Base-by-base conservation (phyloP, 2,113 vertebrate species). In the Amazona guildingii region DNA sequence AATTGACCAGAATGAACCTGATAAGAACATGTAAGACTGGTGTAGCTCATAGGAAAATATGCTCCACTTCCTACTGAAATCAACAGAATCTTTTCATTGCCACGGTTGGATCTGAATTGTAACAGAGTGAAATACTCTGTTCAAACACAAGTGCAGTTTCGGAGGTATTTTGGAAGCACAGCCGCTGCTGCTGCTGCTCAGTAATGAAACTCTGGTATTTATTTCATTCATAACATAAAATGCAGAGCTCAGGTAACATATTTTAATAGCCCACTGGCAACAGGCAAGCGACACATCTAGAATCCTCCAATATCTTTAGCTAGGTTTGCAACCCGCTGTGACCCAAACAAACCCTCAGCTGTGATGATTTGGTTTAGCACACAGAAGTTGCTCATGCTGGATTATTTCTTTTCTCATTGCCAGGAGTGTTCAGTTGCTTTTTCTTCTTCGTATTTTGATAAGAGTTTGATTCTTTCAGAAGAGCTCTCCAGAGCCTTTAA, bases 401-500 rank as follows among this genome's bases (percentile, higher is more conserved):
- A 86, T 94, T 88, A 92, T 74, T 95, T 80, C 88, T 95, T 81
- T 82, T 89, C 91, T 83, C 79, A 55, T 86, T 82, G 37, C 66
- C 63, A 91, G 31, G 35, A 96, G 72, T 68, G 31, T 73, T 94
- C 61, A 66, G 63, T 93, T 81, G 88, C 66, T 86, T 90, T 92
- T 92, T 97, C 68, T 95, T 76, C 80, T 94, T 86, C 96, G 55
- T 97, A 86, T 96, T 95, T 97, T 83, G 77, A 61, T 91, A 97
- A 97, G 77, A 90, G 43, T 94, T 74, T 86, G 64, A 88, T 93
- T 97, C 70, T 95, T 97, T 87, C 84, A 91, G 88, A 94, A 96
- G 70, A 95, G 90, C 43, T 95, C 95, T 89, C 90, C 76, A 82
- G 77, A 92, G 88, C 66, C 86, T 90, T 88, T 89, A 72, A 93